phyloP scores from a whole-genome alignment of 1,140 invertebrate genomes.

The Eciton burchellii region DNA sequence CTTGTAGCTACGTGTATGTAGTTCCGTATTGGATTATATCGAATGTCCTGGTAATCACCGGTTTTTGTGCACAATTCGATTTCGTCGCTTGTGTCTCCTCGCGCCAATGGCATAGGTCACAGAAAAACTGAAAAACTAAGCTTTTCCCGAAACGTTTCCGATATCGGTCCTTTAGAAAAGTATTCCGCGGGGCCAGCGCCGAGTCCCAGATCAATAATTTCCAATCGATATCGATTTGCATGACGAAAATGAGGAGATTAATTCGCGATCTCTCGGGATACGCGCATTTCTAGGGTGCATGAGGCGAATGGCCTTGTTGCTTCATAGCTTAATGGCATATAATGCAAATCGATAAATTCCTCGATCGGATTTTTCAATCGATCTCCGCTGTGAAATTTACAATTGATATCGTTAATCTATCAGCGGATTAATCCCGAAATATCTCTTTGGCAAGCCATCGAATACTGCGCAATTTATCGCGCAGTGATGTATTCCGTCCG shows the following conservation, averaged over 20 bases:
- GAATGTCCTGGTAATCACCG: background rate
- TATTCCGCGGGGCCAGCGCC: background rate
- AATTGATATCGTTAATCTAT: background rate
- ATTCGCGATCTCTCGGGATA: slow-evolving; percentile 52
- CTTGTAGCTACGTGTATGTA: slow-evolving; percentile 39
- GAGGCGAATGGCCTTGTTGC: slow-evolving; percentile 53
- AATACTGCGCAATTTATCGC: slow-evolving; percentile 25
- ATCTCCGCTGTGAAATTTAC: background rate
- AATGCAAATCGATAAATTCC: slow-evolving; percentile 37
- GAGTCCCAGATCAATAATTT: background rate
- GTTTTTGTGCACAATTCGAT: slow-evolving; percentile 13
- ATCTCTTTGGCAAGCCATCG: background rate
- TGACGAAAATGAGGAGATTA: slow-evolving; percentile 35
- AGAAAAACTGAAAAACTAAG: slow-evolving; percentile 61
- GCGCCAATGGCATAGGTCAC: background rate
- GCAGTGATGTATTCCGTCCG: background rate
- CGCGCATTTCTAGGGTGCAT: background rate
- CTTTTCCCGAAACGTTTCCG: slow-evolving; percentile 10
- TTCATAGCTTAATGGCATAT: slow-evolving; percentile 59
- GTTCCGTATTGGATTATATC: background rate
- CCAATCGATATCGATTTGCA: background rate
- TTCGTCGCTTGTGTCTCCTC: slow-evolving; percentile 50
- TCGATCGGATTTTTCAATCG: background rate
- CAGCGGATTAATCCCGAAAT: background rate
- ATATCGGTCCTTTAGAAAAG: background rate